Conservation (phyloP, 2,113 vertebrate genomes). For the Haliaeetus leucogaster region DNA sequence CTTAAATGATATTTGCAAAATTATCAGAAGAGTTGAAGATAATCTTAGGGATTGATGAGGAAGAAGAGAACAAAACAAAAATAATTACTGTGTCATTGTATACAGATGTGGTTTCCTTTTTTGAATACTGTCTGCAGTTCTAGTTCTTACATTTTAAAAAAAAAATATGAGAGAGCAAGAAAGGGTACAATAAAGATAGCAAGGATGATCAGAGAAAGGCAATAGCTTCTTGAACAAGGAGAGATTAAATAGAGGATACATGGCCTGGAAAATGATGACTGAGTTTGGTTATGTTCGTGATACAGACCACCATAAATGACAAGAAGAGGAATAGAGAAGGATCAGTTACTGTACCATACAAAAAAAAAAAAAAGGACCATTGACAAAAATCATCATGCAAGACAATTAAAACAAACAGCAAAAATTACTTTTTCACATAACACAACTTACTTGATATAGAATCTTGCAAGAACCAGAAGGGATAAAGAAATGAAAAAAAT, state of each 20-base stretch:
- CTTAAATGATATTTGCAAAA: neutral
- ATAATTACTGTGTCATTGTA: neutral
- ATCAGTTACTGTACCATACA: neutral
- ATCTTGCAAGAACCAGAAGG: neutral
- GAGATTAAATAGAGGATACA: neutral
- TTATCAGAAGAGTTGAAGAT: neutral
- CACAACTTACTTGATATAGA: neutral
- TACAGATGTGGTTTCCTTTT: neutral
- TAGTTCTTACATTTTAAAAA: neutral
- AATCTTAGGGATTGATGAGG: neutral
- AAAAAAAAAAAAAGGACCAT: neutral
- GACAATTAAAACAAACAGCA: neutral
- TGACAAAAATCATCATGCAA: neutral
- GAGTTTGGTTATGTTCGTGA: neutral
- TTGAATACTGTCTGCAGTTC: neutral
- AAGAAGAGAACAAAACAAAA: neutral
- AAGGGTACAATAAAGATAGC: neutral
- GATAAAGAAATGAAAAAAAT: neutral
- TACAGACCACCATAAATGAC: neutral
- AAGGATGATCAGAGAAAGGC: neutral
- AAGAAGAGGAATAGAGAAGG: neutral
- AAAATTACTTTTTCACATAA: neutral
- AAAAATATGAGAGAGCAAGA: neutral
- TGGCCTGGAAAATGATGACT: neutral
- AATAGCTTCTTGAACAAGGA: neutral